A percentile compares a stretch with the other conserved stretches of the same genome.
phyloP scores from a whole-genome alignment of 1,140 invertebrate genomes.

The Cephus cinctus region DNA sequence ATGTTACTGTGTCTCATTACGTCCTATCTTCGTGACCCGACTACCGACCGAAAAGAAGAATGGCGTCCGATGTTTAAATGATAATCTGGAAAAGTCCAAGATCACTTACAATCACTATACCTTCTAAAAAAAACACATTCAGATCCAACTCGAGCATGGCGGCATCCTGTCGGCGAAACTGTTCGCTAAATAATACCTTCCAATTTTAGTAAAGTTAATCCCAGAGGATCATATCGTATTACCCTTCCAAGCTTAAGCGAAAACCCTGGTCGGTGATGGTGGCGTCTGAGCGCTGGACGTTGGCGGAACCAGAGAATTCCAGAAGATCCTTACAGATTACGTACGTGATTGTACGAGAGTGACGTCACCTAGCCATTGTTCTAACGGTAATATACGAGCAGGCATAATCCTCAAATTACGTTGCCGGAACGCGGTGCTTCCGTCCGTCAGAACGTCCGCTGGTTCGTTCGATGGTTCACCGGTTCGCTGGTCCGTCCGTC shows the following conservation, averaged over 20 bases:
- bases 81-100: too few relatives aligned
- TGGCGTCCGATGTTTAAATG: too few relatives aligned
- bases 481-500: background rate
- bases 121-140: too few relatives aligned
- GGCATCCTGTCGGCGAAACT: too few relatives aligned
- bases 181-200: too few relatives aligned
- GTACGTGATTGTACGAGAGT: constrained; percentile 36
- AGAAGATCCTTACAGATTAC: constrained; percentile 39
- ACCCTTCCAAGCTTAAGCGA: constrained; percentile 19
- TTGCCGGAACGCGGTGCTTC: constrained; percentile 26
- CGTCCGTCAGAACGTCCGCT: constrained; percentile 18
- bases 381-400: constrained; percentile 32
- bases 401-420: constrained; percentile 42
- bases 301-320: constrained; percentile 22
- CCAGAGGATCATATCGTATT: constrained; percentile 21
- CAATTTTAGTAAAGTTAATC: constrained; percentile 25
- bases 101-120: too few relatives aligned
- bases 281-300: background rate
- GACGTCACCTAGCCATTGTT: constrained; percentile 31
- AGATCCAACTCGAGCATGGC: too few relatives aligned
- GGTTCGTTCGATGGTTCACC: too few relatives aligned
- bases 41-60: too few relatives aligned
- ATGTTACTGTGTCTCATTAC: too few relatives aligned
- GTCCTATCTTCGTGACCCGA: too few relatives aligned
- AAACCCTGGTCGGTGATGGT: constrained; percentile 11